Base-by-base conservation (phyloP, 2,113 vertebrate genomes). In the Periophthalmodon schlosseri region DNA sequence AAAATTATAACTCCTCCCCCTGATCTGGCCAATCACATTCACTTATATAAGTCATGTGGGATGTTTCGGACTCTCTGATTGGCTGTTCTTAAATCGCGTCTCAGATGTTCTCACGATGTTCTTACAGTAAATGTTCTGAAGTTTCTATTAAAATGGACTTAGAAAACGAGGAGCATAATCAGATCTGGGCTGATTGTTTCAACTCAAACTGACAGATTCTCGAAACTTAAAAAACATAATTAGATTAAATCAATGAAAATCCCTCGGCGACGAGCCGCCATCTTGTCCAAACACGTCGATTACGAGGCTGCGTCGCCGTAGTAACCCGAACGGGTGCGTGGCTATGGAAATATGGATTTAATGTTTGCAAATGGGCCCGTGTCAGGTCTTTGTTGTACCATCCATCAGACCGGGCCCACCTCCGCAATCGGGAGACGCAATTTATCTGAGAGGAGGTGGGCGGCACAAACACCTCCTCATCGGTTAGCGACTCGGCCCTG, bases 391-490 rank as follows among this genome's bases (percentile, higher is more conserved):
- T 89, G 86, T 86, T 82, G 84, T 79, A 68, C 83, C 87, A 92
- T 92, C 88, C 88, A 90, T 91, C 91, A 91, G 86, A 83, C 74
- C 81, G 80, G 89, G 86, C 86, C 89, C 90, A 88, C 91, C 92
- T 91, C 86, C 84, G 86, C 86, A 91, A 91, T 93, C 88, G 86
- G 57, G 52, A n/a, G 76, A 92, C 89, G 89, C 87, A 89, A 92
- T 93, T 91, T 92, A 86, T 93, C 91, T 92, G 81, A 83, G 88
- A 80, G 78, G 88, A 91, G 90, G 90, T 88, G 91, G 92, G 90
- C 89, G 88, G 84, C 84, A 56, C 84, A 83, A 81, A 84, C 87
- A 82, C 90, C 91, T 91, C 91, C 91, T 92, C 79, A 76, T 83
- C 87, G 88, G 86, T 93, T 91, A 93, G 88, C 82, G n/a, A 20